Conservation (phyloP, 2,113 vertebrate species). For the Plecturocebus donacophilus region DNA sequence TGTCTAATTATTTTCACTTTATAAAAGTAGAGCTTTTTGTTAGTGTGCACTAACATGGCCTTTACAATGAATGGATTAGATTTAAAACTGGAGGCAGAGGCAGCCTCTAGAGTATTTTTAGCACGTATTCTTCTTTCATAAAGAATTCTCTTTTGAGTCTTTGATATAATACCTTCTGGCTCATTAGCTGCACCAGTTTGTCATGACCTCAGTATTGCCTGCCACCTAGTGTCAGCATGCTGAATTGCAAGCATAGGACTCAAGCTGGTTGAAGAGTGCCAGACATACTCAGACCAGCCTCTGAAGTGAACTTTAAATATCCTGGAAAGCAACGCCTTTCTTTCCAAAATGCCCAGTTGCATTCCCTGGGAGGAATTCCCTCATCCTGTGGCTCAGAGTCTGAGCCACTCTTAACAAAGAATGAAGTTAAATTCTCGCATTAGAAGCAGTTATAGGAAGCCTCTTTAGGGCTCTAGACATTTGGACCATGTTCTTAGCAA, state of each 20-base stretch:
- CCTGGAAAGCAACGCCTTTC: neutral
- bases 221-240: neutral
- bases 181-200: neutral
- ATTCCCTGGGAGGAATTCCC: neutral
- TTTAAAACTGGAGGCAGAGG: neutral
- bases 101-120: neutral
- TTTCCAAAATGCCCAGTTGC: neutral
- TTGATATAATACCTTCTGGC: neutral
- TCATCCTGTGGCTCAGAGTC: neutral
- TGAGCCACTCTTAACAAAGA: neutral
- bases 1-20: neutral
- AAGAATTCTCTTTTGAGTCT: neutral
- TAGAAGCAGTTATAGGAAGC: neutral
- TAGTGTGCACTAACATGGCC: neutral
- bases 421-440: constrained; percentile 38
- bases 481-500: constrained; percentile 14
- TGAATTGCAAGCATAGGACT: constrained; percentile 53
- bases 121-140: neutral
- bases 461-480: neutral
- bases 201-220: neutral
- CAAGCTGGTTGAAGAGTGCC: neutral
- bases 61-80: neutral
- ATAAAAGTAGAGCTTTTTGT: neutral
- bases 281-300: neutral
- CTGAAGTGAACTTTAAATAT: neutral